Evolutionary conservation across 2,888 invertebrate genomes (phyloP), one percentile per base, ranked within the genome.

Genomic region (Philereme transversata): DNA sequence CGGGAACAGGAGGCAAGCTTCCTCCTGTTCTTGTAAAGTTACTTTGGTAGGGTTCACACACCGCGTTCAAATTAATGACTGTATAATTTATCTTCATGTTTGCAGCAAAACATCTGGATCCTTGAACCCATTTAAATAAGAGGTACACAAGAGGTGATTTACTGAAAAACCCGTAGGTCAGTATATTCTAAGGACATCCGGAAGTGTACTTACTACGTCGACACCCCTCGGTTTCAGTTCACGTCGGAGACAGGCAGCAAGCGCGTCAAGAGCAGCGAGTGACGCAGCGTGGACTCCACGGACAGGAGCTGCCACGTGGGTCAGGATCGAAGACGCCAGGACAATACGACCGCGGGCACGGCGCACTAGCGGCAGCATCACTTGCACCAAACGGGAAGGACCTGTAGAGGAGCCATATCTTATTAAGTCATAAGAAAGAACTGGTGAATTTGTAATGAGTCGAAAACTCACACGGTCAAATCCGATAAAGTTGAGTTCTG

Each of bases 281-380:
- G 95, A 93, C 52, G 96, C 96, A 64, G 97, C 96, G 81, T 97
- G 97, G 54, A 97, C 95, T 33, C 97, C 96, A 52, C 97, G 93
- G 46, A 96, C 96, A 0, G 97, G 96, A 5, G 96, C 95, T 0
- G 97, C 95, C 50, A 97, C 95, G 71, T 96, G 94, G 47, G 96
- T 97, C 69, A 97, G 91, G 70, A 97, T 96, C 57, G 97, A 97
- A 46, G 96, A 95, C 7, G 97, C 94, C 75, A 96, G 94, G 47
- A 97, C 94, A 45, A 97, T 93, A 60, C 97, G 95, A 68, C 97
- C 97, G 76, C 95, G 95, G 4, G 96, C 95, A 53, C 96, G 94
- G 47, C 97, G 93, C 51, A 97, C 93, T 62, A 97, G 86, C 0
- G 97, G 97, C 71, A 98, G 87, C 93, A 98, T 97, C 65, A 96